A percentile compares a stretch with the other conserved stretches of the same genome.
Evolutionary conservation across 2,113 vertebrate genomes (phyloP).

Genomic region (Leptodactylus fuscus): DNA sequence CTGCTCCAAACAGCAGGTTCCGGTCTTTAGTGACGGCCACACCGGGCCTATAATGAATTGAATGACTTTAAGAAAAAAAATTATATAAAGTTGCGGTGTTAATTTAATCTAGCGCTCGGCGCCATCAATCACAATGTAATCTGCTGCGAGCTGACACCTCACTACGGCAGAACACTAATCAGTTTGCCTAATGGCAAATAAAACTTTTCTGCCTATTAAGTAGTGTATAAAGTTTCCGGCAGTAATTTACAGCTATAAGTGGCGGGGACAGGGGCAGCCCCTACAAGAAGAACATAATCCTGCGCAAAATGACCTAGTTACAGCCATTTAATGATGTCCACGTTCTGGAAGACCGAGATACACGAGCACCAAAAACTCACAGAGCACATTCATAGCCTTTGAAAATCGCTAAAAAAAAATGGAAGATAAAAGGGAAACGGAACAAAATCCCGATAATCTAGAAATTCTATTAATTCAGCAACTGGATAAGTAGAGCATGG

Average conservation of each 20-base stretch:
- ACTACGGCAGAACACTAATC: constrained; percentile 46
- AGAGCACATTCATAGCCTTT: background rate
- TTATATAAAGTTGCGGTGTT: constrained; percentile 36
- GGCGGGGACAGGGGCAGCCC: background rate
- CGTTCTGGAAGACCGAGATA: background rate
- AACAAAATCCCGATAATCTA: background rate
- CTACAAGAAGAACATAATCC: constrained; percentile 12
- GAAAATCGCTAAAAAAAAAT: background rate
- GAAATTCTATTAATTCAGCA: background rate
- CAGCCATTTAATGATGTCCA: constrained; percentile 36
- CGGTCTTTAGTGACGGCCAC: background rate
- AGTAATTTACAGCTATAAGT: constrained; percentile 42
- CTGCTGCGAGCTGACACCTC: constrained; percentile 31
- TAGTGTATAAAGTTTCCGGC: constrained; percentile 46
- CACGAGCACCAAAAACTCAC: background rate
- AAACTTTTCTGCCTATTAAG: constrained; percentile 56
- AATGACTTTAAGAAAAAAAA: constrained; percentile 18
- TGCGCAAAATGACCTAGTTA: constrained; percentile 26
- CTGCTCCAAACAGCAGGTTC: background rate
- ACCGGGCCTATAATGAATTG: constrained; percentile 30
- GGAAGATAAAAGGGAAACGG: background rate
- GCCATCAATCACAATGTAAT: constrained; percentile 58
- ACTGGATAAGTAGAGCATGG: background rate
- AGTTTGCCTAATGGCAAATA: constrained; percentile 55
- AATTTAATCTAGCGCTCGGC: constrained; percentile 53